These are phyloP conservation scores for Stenodera caucasica DNA, from an alignment of 2,888 invertebrate genomes.

Conservation along the genomic window DNA sequence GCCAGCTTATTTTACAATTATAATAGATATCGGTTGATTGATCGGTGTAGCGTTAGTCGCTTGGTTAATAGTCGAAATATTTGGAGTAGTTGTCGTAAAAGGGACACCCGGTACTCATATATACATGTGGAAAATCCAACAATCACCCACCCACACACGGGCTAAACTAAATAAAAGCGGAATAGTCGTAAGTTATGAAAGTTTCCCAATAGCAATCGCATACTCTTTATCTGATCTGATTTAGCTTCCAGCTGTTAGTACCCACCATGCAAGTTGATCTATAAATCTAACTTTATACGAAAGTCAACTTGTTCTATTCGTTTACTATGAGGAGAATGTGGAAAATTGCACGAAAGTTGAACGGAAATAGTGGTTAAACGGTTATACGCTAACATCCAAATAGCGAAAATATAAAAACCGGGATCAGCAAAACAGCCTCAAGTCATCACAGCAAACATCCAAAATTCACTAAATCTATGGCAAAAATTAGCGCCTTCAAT, in stretches of 20 bases:
- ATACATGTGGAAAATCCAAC: background rate
- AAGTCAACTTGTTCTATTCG: conserved; percentile 8
- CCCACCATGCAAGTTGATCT: conserved; percentile 16
- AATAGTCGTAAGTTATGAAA: conserved; percentile 19
- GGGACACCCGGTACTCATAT: background rate
- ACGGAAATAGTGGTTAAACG: background rate
- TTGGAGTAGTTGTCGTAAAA: conserved; percentile 14
- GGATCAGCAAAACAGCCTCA: too few relatives aligned
- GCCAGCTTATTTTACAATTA: too few relatives aligned
- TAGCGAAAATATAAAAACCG: too few relatives aligned
- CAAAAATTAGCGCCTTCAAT: too few relatives aligned
- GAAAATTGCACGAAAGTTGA: conserved; percentile 3
- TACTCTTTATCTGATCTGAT: conserved; percentile 24
- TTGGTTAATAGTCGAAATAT: too few relatives aligned
- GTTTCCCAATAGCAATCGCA: conserved; percentile 21
- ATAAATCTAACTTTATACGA: conserved; percentile 15
- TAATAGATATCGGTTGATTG: too few relatives aligned
- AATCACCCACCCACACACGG: conserved; percentile 12
- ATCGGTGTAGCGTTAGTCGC: too few relatives aligned
- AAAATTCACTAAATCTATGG: too few relatives aligned
- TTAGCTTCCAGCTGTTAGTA: conserved; percentile 24
- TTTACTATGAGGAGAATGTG: background rate
- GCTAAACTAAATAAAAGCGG: conserved; percentile 17
- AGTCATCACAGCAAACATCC: too few relatives aligned
- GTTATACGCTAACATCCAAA: too few relatives aligned